Base-by-base conservation (phyloP, 2,797 vertebrate species). In the Poecilia picta region DNA sequence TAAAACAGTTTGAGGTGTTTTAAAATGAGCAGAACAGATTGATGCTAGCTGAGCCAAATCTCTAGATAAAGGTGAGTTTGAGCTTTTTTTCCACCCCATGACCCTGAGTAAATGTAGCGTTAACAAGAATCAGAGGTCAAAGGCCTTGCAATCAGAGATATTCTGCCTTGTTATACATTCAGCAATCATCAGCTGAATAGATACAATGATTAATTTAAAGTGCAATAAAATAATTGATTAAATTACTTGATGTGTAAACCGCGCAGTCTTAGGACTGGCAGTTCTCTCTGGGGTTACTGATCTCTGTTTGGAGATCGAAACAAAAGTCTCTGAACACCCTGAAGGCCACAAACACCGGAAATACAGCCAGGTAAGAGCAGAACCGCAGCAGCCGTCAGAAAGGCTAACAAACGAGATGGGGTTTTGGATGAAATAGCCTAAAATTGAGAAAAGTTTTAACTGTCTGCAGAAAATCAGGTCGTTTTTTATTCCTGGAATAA, bases 321-420 rank as follows among this genome's bases (percentile, higher is more conserved):
- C 73, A 82, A 81, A 82, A 80, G 79, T 81, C 82, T 84, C 83
- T 90, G 88, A 93, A 92, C 93, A 31, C 86, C 81, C n/a, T 81
- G 92, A 93, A 94, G 95, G 89, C 90, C 94, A 93, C 94, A 93
- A 86, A 87, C 86, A 47, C 86, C 87, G 72, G 68, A 89, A 89
- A 80, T 71, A 72, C 75, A 85, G 83, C 86, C 79, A 51, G 82
- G 85, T 78, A 87, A 80, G 78, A 80, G 82, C 88, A 70, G 82
- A 87, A 92, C 93, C 92, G 88, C 91, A 90, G 91, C 83, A 77
- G 91, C 88, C 85, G 92, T 90, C 81, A 88, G 13, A 18, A 12
- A 81, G 75, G 82, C 88, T 93, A 90, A 92, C 91, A 91, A 68
- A 83, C 86, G 81, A 36, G 33, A 66, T 8, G 75, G 64, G 66